Base-by-base conservation (phyloP, 92 coral and sea anemone species). In the Plumapathes pennacea region DNA sequence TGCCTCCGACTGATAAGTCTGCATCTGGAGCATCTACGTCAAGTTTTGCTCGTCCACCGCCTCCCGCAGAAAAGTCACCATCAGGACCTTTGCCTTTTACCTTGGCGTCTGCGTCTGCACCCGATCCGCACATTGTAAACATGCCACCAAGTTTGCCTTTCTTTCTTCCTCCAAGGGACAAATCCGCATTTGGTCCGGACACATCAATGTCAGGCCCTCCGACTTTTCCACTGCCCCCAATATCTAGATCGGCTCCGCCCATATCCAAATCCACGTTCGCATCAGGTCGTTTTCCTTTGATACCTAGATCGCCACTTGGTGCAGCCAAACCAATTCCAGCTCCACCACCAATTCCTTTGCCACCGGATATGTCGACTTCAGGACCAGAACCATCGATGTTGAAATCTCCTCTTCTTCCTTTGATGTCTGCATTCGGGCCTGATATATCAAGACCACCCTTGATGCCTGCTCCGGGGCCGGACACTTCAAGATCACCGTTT, bases 361-460 rank as follows among this genome's bases (percentile, higher is more conserved):
- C 25, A 4, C 31, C 4, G n/a, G 68, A 61, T n/a, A 64, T 15
- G 11, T 54, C 44, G 50, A 38, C 65, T 6, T 64, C 74, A n/a
- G 50, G 57, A 25, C 44, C 72, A 13, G 82, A 60, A 0, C 69
- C 62, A 4, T 61, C 25, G 19, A 54, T 26, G 12, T 32, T 57
- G 6, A 57, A 25, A 8, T 24, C 41, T 19, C 41, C 37, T 28
- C 19, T 27, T 4, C 36, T 28, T 15, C 9, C 9, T 50, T 26
- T n/a, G 14, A 26, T 24, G 32, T 26, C 32, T 4, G 32, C 2
- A 50, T 25, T 25, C 4, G 17, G 33, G 32, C 3, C 17, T 26
- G 32, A 10, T 3, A 25, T 42, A 39, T 27, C 39, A 0, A 0
- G 38, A 5, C 31, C 46, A 38, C 42, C 58, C 34, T 54, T 70